These are phyloP conservation scores for Acropternis orthonyx DNA, from an alignment of 2,797 vertebrate species.

Conservation along the genomic window DNA sequence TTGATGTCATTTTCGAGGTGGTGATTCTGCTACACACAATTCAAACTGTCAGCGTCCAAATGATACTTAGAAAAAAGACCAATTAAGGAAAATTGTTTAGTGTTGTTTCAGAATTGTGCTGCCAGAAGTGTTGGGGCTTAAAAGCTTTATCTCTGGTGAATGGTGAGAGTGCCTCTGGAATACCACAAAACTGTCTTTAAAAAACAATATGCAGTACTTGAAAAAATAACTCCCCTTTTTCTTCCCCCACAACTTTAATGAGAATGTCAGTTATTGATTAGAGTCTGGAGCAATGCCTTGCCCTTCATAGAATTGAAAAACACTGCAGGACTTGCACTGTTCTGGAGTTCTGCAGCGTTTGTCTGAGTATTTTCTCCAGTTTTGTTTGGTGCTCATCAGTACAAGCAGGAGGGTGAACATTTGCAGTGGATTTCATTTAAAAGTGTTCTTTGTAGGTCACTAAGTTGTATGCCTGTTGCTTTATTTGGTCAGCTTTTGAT, in stretches of 20 bases:
- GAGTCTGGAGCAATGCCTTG: background rate
- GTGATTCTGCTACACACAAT: constrained; percentile 35
- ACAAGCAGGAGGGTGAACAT: background rate
- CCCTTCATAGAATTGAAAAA: background rate
- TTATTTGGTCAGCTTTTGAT: background rate
- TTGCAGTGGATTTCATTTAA: background rate
- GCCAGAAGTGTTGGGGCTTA: constrained; percentile 9
- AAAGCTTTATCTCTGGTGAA: background rate
- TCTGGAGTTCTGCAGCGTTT: background rate
- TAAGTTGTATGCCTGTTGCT: background rate
- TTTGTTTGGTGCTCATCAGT: background rate
- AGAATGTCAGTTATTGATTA: background rate
- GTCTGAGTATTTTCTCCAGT: background rate
- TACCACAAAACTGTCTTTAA: background rate
- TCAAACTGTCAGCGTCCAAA: constrained; percentile 51
- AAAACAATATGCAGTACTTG: background rate
- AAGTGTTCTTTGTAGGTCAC: background rate
- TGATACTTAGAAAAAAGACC: constrained; percentile 42
- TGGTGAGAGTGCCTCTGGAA: background rate
- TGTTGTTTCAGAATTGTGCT: constrained; percentile 52
- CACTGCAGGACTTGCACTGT: background rate
- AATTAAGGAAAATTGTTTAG: constrained; percentile 66
- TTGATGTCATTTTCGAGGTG: constrained; percentile 60
- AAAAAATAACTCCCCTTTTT: background rate
- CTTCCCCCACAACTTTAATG: fast-evolving